Percentiles rank a stretch among this genome's conserved stretches.
These are phyloP conservation scores for Chalcis sispes DNA, from an alignment of 2,888 invertebrate species.

Conservation along the genomic window DNA sequence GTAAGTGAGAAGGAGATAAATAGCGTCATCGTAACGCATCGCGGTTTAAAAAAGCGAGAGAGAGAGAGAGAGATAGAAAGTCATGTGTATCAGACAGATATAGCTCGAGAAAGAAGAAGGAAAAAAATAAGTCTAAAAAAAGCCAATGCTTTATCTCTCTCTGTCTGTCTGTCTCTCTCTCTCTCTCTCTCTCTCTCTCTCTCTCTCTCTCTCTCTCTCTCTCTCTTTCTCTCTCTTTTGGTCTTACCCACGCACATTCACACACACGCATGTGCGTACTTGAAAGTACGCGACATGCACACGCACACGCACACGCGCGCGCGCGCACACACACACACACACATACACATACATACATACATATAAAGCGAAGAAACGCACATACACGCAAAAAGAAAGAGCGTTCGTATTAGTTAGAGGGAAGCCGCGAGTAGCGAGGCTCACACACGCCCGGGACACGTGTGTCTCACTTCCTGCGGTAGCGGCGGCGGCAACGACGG, in stretches of 20 bases:
- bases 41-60: slow-evolving; percentile 8
- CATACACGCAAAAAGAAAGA: neutral
- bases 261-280: too few species aligned
- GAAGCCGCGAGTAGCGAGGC: neutral
- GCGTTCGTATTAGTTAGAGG: slow-evolving; percentile 2
- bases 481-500: slow-evolving; percentile 50
- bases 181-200: too few species aligned
- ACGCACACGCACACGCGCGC: too few species aligned
- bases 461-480: slow-evolving; percentile 73
- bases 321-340: too few species aligned
- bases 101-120: slow-evolving; percentile 18
- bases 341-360: neutral
- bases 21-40: slow-evolving; percentile 29
- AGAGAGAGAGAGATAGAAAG: neutral
- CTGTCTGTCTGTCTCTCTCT: too few species aligned
- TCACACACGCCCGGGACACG: slow-evolving; percentile 67
- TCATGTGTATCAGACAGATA: slow-evolving; percentile 11
- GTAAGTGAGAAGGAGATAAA: neutral
- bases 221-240: too few species aligned
- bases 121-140: slow-evolving; percentile 7
- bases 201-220: too few species aligned
- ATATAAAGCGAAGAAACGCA: neutral
- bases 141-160: slow-evolving; percentile 32
- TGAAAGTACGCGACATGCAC: neutral
- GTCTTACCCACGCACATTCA: too few species aligned